Base-by-base conservation (phyloP, 37 sponge, comb jelly and placozoan genomes). In the Spongilla lacustris region DNA sequence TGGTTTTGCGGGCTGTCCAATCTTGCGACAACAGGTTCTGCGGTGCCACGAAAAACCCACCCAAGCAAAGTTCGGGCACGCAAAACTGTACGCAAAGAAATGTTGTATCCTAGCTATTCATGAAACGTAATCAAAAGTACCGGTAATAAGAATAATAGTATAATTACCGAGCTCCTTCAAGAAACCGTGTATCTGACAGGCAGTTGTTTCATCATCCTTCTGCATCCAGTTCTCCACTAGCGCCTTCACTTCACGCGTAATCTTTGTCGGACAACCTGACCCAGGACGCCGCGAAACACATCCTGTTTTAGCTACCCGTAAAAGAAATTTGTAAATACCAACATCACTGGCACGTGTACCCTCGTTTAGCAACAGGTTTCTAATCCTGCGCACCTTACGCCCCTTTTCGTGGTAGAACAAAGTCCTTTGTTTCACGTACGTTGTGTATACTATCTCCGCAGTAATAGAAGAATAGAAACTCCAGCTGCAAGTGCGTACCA, bases 131-230 rank as follows among this genome's bases (percentile, higher is more conserved):
- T 46, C 84, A 22, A 37, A 83, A 72, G 31, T 50, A 33, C 75
- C 72, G 84, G 41, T 74, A 83, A 33, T 83, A 83, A 73, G n/a
- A n/a, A n/a, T n/a, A n/a, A n/a, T n/a, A n/a, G n/a, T n/a, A n/a
- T n/a, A n/a, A n/a, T n/a, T n/a, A n/a, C n/a, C n/a, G 84, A 74
- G 28, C 74, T 21, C 19, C 84, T 74, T 24, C 86, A 32, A 69
- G 50, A 87, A 19, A 36, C 73, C 77, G 58, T 75, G 77, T n/a
- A 84, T 14, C 29, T 84, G 85, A 13, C 36, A 22, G 22, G 85
- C 85, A 26, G 85, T 84, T 34, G 85, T 84, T 84, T 84, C 77
- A 35, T 84, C 85, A 84, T 84, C 77, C 19, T 31, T 67, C 17
- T 33, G 67, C 85, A 84, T 84, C 28, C 26, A 22, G 10, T 66